These are phyloP conservation scores for Chitala chitala DNA, from an alignment of 2,113 vertebrate genomes.

Conservation along the genomic window DNA sequence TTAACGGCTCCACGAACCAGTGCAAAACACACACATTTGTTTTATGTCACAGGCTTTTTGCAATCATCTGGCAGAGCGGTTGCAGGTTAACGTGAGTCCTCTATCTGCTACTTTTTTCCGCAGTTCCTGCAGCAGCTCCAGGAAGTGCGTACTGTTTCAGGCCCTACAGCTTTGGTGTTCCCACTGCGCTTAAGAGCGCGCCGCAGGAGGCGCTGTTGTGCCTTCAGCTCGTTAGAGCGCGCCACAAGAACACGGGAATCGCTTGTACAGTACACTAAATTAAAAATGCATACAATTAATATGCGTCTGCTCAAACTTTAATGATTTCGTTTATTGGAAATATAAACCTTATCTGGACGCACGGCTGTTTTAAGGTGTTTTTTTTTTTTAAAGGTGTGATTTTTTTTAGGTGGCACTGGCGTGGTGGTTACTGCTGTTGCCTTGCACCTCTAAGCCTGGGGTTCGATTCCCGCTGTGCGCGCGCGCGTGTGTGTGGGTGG, in stretches of 20 bases:
- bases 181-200: neutral
- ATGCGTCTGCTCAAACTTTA: neutral
- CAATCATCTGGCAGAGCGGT: constrained; percentile 35
- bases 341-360: neutral
- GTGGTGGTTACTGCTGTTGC: no score
- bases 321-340: neutral
- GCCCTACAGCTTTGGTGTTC: constrained; percentile 38
- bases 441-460: no score
- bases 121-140: constrained; percentile 44
- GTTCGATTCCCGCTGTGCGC: no score
- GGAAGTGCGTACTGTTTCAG: constrained; percentile 55
- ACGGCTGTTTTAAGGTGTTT: neutral
- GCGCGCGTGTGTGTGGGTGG: no score
- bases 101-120: constrained; percentile 47
- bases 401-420: no score
- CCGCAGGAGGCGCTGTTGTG: constrained; percentile 19
- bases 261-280: no score
- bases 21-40: constrained; percentile 34
- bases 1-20: constrained; percentile 32
- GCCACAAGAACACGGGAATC: no score
- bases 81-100: constrained; percentile 47
- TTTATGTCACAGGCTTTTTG: constrained; percentile 28
- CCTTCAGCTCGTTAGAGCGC: neutral
- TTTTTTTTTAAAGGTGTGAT: no score
- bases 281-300: neutral